phyloP scores from a whole-genome alignment of 2,797 vertebrate genomes.

The Rhabdophis nuchalis region DNA sequence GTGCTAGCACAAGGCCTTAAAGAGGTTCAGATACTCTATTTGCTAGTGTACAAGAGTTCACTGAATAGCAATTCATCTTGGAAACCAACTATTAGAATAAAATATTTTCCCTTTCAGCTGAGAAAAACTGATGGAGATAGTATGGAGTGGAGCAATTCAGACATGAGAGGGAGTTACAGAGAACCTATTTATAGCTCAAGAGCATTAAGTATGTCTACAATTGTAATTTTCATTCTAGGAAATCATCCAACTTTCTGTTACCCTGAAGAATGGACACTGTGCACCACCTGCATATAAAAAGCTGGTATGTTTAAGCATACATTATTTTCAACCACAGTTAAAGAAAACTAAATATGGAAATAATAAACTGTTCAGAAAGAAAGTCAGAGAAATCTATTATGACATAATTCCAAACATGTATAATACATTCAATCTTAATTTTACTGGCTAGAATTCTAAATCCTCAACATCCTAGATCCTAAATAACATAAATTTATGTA shows the following conservation, averaged over 20 bases:
- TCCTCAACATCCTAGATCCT: neutral
- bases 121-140: neutral
- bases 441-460: neutral
- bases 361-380: neutral
- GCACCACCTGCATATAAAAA: constrained; percentile 65
- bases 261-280: constrained; percentile 64
- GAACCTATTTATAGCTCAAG: constrained; percentile 47
- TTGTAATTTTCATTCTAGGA: constrained; percentile 69
- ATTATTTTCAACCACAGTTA: constrained; percentile 38
- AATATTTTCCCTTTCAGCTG: neutral
- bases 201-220: constrained; percentile 57
- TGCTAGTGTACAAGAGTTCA: neutral
- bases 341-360: neutral
- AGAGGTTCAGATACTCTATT: neutral
- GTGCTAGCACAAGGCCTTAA: neutral
- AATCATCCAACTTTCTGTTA: constrained; percentile 53
- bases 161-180: constrained; percentile 45
- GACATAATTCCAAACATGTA: neutral
- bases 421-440: neutral
- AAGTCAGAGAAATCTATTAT: neutral
- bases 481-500: neutral
- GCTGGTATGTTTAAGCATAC: constrained; percentile 62
- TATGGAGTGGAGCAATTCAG: constrained; percentile 22
- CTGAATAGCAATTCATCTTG: neutral
- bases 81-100: neutral